Evolutionary conservation across 1,140 invertebrate species (phyloP), one percentile per base, ranked within the genome.

Genomic region (Reticulitermes speratus): DNA sequence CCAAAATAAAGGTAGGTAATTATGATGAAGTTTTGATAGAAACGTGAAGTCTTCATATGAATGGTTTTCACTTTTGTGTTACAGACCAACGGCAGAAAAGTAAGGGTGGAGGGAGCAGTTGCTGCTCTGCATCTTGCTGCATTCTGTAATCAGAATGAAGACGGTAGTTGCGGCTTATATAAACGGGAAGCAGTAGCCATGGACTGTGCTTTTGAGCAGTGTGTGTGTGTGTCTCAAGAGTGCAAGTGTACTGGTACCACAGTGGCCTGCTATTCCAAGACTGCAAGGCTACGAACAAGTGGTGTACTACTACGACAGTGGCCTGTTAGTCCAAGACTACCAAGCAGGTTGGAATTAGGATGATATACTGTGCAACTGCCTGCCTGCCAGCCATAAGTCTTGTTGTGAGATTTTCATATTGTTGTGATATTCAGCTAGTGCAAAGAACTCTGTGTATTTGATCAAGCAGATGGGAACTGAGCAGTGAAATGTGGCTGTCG

Each of bases 41-140:
- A 5, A 38, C n/a, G n/a, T 38, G 38, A 38, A 5, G 38, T 38
- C 38, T 38, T 38, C 52, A 19, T 55, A 55, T 55, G 52, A 55
- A 21, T 55, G 19, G 5, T 55, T 55, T 55, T 55, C 52, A 55
- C 52, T 2, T 21, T 5, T 90, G 90, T 90, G 87, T 95, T 96
- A 84, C 94, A 97, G 97, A 97, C 95, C 96, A 97, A 94, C 94
- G 97, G 92, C 96, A 97, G 92, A 98, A 98, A 91, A 97, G 96
- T 93, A 98, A 98, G 95, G 96, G 96, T 87, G 96, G 97, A 87
- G 96, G 96, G 87, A 97, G 96, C 92, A 96, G 96, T 94, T 97
- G 96, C 94, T 98, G 97, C 93, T 97, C 96, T 88, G 94, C 96
- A 88, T 96, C 96, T 87, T 98, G 97, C 93, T 96, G 95, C 93